Conservation (phyloP, 2,797 vertebrate genomes). For the Darevskia mixta region DNA sequence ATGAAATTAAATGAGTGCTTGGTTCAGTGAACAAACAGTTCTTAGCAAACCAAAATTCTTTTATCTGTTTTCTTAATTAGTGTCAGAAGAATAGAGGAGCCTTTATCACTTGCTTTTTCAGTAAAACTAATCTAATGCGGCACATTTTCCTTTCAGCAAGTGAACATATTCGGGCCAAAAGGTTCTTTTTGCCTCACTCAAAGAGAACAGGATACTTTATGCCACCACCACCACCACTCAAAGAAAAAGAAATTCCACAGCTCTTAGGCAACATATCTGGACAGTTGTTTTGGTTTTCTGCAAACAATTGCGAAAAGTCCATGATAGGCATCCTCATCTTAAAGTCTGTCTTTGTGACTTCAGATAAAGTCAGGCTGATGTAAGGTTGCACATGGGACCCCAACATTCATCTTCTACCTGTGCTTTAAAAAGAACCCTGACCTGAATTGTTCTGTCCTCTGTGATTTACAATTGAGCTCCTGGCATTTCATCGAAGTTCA, state of each 20-base stretch:
- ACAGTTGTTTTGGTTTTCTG: constrained; percentile 36
- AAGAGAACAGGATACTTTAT: constrained; percentile 72
- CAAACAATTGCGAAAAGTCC: constrained; percentile 35
- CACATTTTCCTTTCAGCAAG: constrained; percentile 75
- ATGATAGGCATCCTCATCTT: constrained; percentile 7
- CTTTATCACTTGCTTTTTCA: constrained; percentile 78
- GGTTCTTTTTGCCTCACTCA: constrained; percentile 69
- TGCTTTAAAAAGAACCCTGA: background rate
- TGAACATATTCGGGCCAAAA: constrained; percentile 69
- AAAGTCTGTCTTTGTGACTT: constrained; percentile 21
- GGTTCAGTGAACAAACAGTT: constrained; percentile 78
- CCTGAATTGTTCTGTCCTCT: background rate
- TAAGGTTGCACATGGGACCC: no score
- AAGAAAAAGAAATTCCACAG: constrained; percentile 64
- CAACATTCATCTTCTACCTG: no score
- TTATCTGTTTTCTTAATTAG: constrained; percentile 82
- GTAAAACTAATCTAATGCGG: constrained; percentile 79
- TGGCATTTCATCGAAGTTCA: background rate
- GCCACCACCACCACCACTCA: no score
- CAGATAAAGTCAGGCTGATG: background rate
- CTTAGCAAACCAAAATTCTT: constrained; percentile 75
- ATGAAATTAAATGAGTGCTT: constrained; percentile 80
- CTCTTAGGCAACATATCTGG: constrained; percentile 26
- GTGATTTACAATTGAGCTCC: background rate
- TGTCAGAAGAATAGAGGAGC: constrained; percentile 71